Conservation (phyloP, 2,797 vertebrate genomes). For the Botia kubotai region DNA sequence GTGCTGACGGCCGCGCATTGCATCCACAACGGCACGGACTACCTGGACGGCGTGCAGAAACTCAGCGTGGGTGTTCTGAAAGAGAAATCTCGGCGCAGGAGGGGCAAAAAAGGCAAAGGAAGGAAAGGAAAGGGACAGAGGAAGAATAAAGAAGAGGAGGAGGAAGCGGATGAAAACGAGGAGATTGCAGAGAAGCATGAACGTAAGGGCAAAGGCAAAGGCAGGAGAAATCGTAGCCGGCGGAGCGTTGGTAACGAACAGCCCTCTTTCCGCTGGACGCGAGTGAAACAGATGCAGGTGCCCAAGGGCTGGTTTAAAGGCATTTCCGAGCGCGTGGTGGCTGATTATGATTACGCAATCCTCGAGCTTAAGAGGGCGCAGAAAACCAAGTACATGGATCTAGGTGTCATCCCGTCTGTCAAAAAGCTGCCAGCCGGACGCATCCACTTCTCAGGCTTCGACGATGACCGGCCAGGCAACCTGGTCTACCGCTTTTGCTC, state of each 20-base stretch:
- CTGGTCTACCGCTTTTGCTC: conserved; percentile 96
- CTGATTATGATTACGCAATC: conserved; percentile 95
- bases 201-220: conserved; percentile 62
- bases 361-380: conserved; percentile 91
- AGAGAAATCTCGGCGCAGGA: conserved; percentile 81
- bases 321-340: conserved; percentile 75
- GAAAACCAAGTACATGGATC: conserved; percentile 90
- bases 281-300: conserved; percentile 91
- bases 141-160: conserved; percentile 66
- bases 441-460: conserved; percentile 97
- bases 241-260: conserved; percentile 70
- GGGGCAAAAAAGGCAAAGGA: conserved; percentile 69
- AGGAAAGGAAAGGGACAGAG: conserved; percentile 68
- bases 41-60: conserved; percentile 86
- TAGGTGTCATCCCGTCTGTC: conserved; percentile 88
- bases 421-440: conserved; percentile 88
- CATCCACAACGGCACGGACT: conserved; percentile 90
- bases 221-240: conserved; percentile 71
- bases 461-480: conserved; percentile 87
- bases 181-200: conserved; percentile 62
- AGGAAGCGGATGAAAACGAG: conserved; percentile 48
- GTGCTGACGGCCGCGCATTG: conserved; percentile 97
- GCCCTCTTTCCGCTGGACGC: conserved; percentile 92
- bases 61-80: conserved; percentile 92
- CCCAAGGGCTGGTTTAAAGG: conserved; percentile 93